Percentiles rank a stretch among this genome's conserved stretches.
Conservation (phyloP, 2,888 invertebrate genomes). For the Melanostoma mellinum region DNA sequence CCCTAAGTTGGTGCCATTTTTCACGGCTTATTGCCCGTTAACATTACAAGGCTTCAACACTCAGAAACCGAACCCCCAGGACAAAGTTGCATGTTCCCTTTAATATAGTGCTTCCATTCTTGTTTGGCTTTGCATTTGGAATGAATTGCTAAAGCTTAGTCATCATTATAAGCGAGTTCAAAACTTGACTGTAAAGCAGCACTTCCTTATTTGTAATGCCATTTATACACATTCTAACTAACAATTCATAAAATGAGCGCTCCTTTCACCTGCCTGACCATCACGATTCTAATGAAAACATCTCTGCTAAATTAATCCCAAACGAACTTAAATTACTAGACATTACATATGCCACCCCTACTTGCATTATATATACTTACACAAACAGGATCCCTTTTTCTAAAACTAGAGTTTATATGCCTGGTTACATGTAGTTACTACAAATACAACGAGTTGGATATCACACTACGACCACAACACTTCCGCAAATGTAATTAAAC, state of each 20-base stretch:
- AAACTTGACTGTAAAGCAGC: slow-evolving; percentile 55
- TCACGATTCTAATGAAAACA: slow-evolving; percentile 69
- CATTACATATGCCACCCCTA: slow-evolving; percentile 42
- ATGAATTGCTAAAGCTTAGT: slow-evolving; percentile 63
- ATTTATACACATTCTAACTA: neutral
- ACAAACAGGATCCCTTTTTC: neutral
- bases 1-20: too few relatives aligned
- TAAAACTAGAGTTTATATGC: slow-evolving; percentile 1
- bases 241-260: slow-evolving; percentile 8
- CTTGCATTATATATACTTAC: slow-evolving; percentile 4
- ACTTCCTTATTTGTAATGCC: slow-evolving; percentile 44
- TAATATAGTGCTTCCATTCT: slow-evolving; percentile 41
- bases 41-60: neutral
- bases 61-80: slow-evolving; percentile 1
- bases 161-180: slow-evolving; percentile 67
- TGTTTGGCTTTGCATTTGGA: slow-evolving; percentile 41
- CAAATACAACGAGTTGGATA: slow-evolving; percentile 55
- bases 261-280: slow-evolving; percentile 68
- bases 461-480: slow-evolving; percentile 67
- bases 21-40: neutral
- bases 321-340: slow-evolving; percentile 70
- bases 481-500: slow-evolving; percentile 72
- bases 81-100: slow-evolving; percentile 4
- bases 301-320: slow-evolving; percentile 72
- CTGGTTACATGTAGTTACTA: neutral